Conservation (phyloP, 2,113 vertebrate genomes). For the Andinoacara biseriatus region DNA sequence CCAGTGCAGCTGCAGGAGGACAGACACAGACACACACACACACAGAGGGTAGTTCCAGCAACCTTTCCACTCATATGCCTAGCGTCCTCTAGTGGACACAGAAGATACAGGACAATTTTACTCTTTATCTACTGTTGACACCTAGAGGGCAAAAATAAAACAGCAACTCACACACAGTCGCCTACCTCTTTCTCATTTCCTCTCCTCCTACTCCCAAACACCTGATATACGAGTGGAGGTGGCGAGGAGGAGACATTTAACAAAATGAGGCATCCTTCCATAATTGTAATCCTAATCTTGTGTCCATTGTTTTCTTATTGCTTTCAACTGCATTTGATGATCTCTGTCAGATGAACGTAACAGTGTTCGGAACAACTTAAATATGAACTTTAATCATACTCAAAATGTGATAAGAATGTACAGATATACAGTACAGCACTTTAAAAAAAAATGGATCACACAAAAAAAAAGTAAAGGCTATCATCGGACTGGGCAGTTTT, state of each 20-base stretch:
- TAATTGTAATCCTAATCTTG: not conserved
- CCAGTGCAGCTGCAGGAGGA: constrained; percentile 13
- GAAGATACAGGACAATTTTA: not conserved
- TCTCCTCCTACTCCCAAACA: too few species aligned
- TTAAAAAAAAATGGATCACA: too few species aligned
- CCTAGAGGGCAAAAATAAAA: constrained; percentile 51
- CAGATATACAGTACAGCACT: not conserved
- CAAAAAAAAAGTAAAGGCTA: too few species aligned
- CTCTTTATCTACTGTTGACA: constrained; percentile 42
- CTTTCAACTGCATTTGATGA: not conserved
- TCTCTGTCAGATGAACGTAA: not conserved
- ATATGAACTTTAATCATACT: not conserved
- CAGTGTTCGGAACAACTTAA: not conserved
- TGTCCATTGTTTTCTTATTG: not conserved
- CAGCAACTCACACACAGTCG: not conserved
- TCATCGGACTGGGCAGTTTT: too few species aligned
- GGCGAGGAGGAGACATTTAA: not conserved
- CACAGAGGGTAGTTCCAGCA: not conserved
- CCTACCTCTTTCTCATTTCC: too few species aligned
- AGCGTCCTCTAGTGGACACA: constrained; percentile 58
- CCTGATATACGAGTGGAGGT: not conserved
- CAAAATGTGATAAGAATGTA: not conserved
- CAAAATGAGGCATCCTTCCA: not conserved
- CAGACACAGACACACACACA: not conserved
- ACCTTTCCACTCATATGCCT: not conserved